Conservation (phyloP, 2,113 vertebrate genomes). For the Actinemys pallida region DNA sequence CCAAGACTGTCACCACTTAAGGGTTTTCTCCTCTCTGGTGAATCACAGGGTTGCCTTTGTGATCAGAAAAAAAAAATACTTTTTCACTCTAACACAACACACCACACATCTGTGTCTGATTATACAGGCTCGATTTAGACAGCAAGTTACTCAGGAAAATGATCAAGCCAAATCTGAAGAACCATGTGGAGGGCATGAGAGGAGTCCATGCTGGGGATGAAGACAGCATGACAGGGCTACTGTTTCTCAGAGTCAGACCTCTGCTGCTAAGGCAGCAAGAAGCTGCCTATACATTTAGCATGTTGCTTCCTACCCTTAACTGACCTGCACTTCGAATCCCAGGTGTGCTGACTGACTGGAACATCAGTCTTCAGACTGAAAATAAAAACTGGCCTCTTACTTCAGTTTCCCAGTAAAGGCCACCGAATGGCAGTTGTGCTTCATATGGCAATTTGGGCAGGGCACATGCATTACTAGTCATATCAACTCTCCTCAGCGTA, state of each 20-base stretch:
- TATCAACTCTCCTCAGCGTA: rapidly evolving
- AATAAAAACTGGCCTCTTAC: not conserved
- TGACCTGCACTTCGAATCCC: not conserved
- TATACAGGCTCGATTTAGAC: not conserved
- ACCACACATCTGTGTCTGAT: not conserved
- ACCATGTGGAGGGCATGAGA: not conserved
- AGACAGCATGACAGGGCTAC: not conserved
- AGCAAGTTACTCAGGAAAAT: constrained; percentile 46
- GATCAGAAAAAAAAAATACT: not conserved
- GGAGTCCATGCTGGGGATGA: constrained; percentile 4
- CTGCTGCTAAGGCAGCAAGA: not conserved
- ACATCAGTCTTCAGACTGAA: not conserved
- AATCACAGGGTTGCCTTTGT: not conserved
- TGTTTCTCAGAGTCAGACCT: not conserved
- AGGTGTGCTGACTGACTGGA: not conserved
- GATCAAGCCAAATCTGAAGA: not conserved
- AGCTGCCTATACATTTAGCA: not conserved
- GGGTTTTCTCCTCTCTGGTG: constrained; percentile 1
- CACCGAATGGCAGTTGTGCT: rapidly evolving
- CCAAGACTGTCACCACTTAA: not conserved
- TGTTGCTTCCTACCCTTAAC: constrained; percentile 1
- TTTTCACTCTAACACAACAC: not conserved
- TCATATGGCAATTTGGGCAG: rapidly evolving
- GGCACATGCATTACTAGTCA: not conserved
- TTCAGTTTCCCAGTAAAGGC: not conserved